Evolutionary conservation across 2,113 vertebrate genomes (phyloP).

Genomic region (Apteryx owenii): DNA sequence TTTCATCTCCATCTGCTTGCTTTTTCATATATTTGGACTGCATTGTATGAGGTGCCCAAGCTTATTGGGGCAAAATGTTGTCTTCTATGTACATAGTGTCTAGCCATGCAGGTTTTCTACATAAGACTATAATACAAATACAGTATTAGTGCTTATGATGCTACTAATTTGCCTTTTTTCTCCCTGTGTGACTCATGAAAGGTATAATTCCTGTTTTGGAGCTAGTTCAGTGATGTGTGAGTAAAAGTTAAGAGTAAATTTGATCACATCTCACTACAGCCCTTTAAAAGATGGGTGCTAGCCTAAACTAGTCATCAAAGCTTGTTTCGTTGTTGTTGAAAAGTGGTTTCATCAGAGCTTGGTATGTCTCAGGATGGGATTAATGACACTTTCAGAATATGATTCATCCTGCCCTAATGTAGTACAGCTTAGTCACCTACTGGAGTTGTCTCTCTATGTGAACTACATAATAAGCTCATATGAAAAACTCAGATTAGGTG

Average conservation of each 20-base stretch:
- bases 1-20: constrained; percentile 32
- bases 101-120: not conserved
- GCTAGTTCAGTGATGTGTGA: not conserved
- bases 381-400: constrained; percentile 34
- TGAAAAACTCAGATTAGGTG: not conserved
- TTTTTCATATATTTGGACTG: not conserved
- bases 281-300: not conserved
- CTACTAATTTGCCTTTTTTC: not conserved
- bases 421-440: constrained; percentile 31
- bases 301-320: constrained; percentile 13
- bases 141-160: not conserved
- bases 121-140: not conserved
- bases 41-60: not conserved
- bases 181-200: not conserved
- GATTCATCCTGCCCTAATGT: constrained; percentile 21
- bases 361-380: constrained; percentile 9
- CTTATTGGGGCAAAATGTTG: not conserved
- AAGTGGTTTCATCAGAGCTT: not conserved
- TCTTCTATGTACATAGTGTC: not conserved
- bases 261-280: not conserved
- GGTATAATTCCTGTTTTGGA: not conserved
- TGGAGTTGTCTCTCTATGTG: not conserved
- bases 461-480: not conserved
- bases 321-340: not conserved
- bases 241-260: not conserved